phyloP scores from a whole-genome alignment of 2,113 vertebrate species.

The Saguinus imperator region DNA sequence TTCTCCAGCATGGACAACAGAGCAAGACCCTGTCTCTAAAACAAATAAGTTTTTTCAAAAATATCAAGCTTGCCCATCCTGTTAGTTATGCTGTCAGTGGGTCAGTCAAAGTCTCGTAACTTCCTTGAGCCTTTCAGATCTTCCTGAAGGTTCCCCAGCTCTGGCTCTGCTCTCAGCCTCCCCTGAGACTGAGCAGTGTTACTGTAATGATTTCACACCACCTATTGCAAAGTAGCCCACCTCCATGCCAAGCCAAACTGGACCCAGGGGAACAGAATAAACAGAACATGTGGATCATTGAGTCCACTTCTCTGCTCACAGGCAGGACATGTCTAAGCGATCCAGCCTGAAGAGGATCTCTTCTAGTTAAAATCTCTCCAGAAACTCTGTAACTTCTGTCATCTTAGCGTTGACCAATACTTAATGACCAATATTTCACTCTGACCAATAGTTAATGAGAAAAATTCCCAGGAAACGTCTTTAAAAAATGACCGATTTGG shows the following conservation, averaged over 20 bases:
- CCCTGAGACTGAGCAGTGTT: not conserved
- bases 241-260: not conserved
- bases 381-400: not conserved
- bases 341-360: not conserved
- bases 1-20: too few species aligned
- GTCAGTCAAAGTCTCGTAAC: not conserved
- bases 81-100: not conserved
- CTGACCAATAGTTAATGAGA: not conserved
- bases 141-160: not conserved
- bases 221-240: not conserved
- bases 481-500: not conserved
- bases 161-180: not conserved
- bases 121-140: not conserved
- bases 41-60: not conserved
- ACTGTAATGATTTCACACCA: not conserved
- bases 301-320: not conserved
- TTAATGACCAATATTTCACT: too few species aligned
- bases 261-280: not conserved
- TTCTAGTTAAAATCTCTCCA: conserved; percentile 23
- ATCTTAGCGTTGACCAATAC: not conserved
- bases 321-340: not conserved
- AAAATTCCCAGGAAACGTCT: not conserved
- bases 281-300: not conserved
- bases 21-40: too few species aligned
- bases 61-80: not conserved